These are phyloP conservation scores for Drosophila lutescens DNA, from an alignment of 2,888 invertebrate genomes.

Conservation along the genomic window DNA sequence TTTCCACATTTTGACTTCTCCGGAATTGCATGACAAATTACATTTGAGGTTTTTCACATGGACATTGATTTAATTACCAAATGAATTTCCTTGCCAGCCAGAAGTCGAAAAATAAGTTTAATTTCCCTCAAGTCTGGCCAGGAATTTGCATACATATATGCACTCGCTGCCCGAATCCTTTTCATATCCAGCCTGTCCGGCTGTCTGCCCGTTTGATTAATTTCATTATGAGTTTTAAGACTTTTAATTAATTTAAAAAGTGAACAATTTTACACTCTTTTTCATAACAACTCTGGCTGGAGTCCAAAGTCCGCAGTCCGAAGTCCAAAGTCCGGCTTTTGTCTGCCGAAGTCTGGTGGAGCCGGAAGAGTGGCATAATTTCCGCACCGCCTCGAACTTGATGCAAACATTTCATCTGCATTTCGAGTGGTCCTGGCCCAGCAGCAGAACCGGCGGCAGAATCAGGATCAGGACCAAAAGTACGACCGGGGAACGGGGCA, in stretches of 20 bases:
- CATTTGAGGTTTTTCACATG: conserved; percentile 45
- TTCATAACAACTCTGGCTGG: conserved; percentile 35
- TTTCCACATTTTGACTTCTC: conserved; percentile 34
- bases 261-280: conserved; percentile 70
- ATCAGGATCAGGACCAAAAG: conserved; percentile 7
- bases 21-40: conserved; percentile 46
- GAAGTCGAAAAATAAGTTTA: conserved; percentile 26
- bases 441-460: background rate
- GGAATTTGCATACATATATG: conserved; percentile 36
- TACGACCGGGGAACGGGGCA: conserved; percentile 12
- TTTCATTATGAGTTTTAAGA: conserved; percentile 77
- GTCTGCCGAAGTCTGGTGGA: conserved; percentile 26
- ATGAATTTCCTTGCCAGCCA: conserved; percentile 35
- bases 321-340: conserved; percentile 18
- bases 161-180: conserved; percentile 7
- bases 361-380: conserved; percentile 72
- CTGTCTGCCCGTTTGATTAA: conserved; percentile 52
- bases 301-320: conserved; percentile 10
- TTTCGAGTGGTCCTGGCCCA: conserved; percentile 53
- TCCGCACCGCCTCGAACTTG: conserved; percentile 67
- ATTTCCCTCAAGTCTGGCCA: conserved; percentile 41
- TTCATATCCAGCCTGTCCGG: conserved; percentile 16
- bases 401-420: conserved; percentile 70
- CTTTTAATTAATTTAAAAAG: conserved; percentile 76
- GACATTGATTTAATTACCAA: conserved; percentile 60